Evolutionary conservation across 2,113 vertebrate genomes (phyloP).

Genomic region (Zosterops pallidus): DNA sequence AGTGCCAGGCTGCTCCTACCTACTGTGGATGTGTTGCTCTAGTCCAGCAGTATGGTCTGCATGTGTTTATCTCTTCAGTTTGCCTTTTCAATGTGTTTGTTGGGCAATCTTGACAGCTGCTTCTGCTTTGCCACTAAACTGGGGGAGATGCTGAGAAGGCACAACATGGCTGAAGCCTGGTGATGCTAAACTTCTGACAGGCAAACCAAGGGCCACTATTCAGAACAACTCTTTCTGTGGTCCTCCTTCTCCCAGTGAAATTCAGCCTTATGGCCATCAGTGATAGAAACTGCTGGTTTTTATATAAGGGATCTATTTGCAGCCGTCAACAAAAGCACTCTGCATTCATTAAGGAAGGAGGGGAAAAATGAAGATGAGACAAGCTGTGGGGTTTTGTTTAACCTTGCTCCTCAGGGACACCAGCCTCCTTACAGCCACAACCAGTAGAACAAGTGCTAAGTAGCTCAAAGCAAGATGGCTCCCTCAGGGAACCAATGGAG

Average conservation of each 20-base stretch:
- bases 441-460: conserved; percentile 16
- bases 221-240: not conserved
- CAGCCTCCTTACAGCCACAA: not conserved
- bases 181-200: not conserved
- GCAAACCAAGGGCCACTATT: not conserved
- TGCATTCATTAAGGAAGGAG: not conserved
- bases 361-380: not conserved
- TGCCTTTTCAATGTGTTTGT: not conserved
- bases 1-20: not conserved
- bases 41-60: not conserved
- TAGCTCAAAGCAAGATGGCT: conserved; percentile 30
- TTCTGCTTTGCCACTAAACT: accelerated
- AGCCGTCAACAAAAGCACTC: not conserved
- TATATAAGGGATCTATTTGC: not conserved
- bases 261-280: not conserved
- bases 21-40: not conserved
- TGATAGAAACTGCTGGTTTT: not conserved
- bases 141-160: conserved; percentile 17
- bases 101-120: conserved; percentile 22
- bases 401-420: not conserved
- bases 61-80: not conserved
- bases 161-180: not conserved
- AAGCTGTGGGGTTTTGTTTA: conserved; percentile 21
- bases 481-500: not conserved
- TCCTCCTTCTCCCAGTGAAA: not conserved